Evolutionary conservation across 2,113 vertebrate species (phyloP), one percentile per base, ranked within the genome.

Genomic region (Leuciscus idus): DNA sequence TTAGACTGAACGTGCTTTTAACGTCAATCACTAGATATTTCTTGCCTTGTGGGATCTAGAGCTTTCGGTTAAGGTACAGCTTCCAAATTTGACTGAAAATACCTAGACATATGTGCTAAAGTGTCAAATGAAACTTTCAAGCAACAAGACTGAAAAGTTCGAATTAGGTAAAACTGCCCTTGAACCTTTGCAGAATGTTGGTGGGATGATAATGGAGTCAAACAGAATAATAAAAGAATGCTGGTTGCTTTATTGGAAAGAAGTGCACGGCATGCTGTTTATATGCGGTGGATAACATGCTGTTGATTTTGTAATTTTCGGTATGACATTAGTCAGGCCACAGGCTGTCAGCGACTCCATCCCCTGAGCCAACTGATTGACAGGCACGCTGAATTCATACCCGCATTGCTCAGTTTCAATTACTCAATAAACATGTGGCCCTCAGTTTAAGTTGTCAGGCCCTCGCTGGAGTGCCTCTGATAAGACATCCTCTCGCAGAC

Each of bases 231-330:
- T n/a, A 33, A 80, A 61, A 73, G 57, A 88, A 88, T 84, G 81
- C 55, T 70, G 77, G 75, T 78, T 87, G 66, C 78, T 87, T 80
- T 59, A 59, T 83, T 84, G 48, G 50, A 75, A 84, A 81, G 64
- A 85, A 75, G 75, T 72, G 83, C 26, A 68, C 57, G 78, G 19
- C 70, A 87, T 68, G 70, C 55, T 43, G 55, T 28, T 88, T 28
- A 82, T 84, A 85, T 57, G 84, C 68, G 75, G 73, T 30, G 57
- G 66, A 89, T 61, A 86, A 90, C 76, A 87, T 83, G 85, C 89
- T 86, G 87, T 86, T 92, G 91, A 93, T 93, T 83, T 93, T 91
- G 92, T 90, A 91, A 88, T 93, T 92, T 43, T 91, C 89, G 87
- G 64, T 80, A 87, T 64, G 66, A 89, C 73, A 87, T 90, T 89